Evolutionary conservation across 1,140 invertebrate genomes (phyloP), one percentile per base, ranked within the genome.

Genomic region (Andrena cerasifolii): DNA sequence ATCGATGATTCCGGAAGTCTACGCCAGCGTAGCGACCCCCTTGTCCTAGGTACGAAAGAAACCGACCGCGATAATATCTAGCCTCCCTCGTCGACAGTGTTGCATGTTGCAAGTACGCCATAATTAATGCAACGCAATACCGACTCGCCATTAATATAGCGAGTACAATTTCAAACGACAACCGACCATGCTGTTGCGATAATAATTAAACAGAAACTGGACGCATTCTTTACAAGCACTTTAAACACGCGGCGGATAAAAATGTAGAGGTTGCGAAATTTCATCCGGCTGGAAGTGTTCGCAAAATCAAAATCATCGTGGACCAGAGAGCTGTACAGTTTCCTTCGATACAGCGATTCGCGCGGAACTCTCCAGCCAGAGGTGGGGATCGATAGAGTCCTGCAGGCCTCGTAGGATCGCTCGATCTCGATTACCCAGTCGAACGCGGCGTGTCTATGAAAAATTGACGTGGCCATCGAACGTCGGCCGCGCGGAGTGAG

Each of bases 91-190:
- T 28, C 61, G 28, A n/a, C 51, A 53, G 26, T 53, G 21, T 51
- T 31, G 12, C 24, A 47, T 49, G 16, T 49, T 53, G 21, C 51
- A 26, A 53, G 21, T 45, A 54, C 8, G 49, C 10, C 16, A 73
- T 68, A 74, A 76, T 76, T 76, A 71, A 53, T 49, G 47, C 40
- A 68, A 61, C 56, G 56, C 26, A 65, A 61, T 61, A 58, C 61
- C 16, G 26, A n/a, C 28, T n/a, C 66, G 18, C 28, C 16, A 36
- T 51, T 74, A 63, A 31, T 47, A 26, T 24, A 4, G 26, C 14
- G 26, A 45, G 51, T 54, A 33, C 47, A 79, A 73, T 72, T 66
- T 66, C 62, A 51, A 71, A 80, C 45, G 47, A 63, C 31, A 40
- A 12, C 16, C 31, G 47, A 26, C 14, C 16, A 12, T 24, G 33